Evolutionary conservation across 2,888 invertebrate genomes (phyloP), one percentile per base, ranked within the genome.

Genomic region (Magallana nippona): DNA sequence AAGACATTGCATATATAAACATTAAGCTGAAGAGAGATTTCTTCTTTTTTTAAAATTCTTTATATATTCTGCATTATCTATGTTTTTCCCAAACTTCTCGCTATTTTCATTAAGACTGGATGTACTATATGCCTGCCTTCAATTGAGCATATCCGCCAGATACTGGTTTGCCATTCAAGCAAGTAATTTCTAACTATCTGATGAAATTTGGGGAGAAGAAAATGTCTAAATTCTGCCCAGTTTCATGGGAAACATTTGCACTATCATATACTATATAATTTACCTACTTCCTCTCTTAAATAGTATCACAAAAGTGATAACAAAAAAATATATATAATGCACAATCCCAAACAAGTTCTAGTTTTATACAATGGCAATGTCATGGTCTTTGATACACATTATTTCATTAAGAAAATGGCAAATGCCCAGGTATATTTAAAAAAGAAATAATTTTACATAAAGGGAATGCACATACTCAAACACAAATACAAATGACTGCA

Each of bases 151-250:
- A 27, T 27, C 71, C 32, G 32, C 71, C 71, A 71, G 71, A 71
- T 71, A 71, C 71, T 71, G 71, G 71, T 71, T 71, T 71, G 15
- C 71, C 27, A 71, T 71, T 71, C 71, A 71, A 15, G 71, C 71
- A 71, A 71, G 27, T 71, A 71, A 71, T 71, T 71, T 32, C 27
- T 32, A 71, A 71, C 71, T 71, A 71, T 71, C 71, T 71, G 71
- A 71, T 71, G 71, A 71, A 71, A 71, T 71, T 71, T 71, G 15
- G 32, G 27, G 5, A 32, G 27, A 15, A 71, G 71, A 71, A 22
- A 13, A 22, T 71, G 22, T 71, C 27, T 32, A 13, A 71, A 32
- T 27, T 71, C 71, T 71, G 27, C 27, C 22, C 71, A 71, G 22
- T 27, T 71, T 71, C 71, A 71, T 71, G 71, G 71, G 71, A 71